Percentiles rank a stretch among this genome's conserved stretches.
Conservation (phyloP, 2,888 invertebrate genomes). For the Nudaria mundana region DNA sequence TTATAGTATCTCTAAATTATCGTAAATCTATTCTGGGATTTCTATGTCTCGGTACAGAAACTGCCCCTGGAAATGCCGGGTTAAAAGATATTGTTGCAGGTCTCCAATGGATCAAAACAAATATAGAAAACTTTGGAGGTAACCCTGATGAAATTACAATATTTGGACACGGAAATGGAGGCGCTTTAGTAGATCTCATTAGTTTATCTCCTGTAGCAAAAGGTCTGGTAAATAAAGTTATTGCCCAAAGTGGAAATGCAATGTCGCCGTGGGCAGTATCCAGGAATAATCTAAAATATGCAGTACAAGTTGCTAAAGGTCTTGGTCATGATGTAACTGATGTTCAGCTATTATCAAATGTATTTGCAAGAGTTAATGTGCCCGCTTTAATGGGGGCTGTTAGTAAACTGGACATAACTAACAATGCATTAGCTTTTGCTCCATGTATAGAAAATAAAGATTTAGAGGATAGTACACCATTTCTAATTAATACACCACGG, state of each 20-base stretch:
- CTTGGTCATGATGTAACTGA: constrained; percentile 55
- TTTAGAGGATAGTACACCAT: constrained; percentile 42
- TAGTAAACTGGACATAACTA: constrained; percentile 60
- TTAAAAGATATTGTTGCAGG: constrained; percentile 92
- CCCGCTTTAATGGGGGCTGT: constrained; percentile 62
- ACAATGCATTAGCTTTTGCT: constrained; percentile 65
- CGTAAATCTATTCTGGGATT: constrained; percentile 88
- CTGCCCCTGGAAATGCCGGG: constrained; percentile 91
- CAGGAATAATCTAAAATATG: constrained; percentile 59
- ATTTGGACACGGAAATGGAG: constrained; percentile 91
- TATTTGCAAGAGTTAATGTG: constrained; percentile 55
- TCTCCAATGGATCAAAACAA: constrained; percentile 86
- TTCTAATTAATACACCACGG: constrained; percentile 56
- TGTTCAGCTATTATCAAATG: constrained; percentile 48
- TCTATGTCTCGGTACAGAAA: constrained; percentile 80
- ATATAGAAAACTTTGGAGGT: constrained; percentile 89
- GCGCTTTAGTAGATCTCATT: constrained; percentile 74
- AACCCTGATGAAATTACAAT: constrained; percentile 88
- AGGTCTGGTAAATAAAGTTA: constrained; percentile 60
- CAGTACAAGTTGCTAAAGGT: constrained; percentile 58
- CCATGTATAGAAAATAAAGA: constrained; percentile 62
- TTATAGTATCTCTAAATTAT: constrained; percentile 86
- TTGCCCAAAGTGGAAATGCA: constrained; percentile 68
- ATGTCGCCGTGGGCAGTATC: constrained; percentile 71
- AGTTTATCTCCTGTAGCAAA: constrained; percentile 58